phyloP scores from a whole-genome alignment of 1,140 invertebrate species.

The Rhopalosiphum maidis region DNA sequence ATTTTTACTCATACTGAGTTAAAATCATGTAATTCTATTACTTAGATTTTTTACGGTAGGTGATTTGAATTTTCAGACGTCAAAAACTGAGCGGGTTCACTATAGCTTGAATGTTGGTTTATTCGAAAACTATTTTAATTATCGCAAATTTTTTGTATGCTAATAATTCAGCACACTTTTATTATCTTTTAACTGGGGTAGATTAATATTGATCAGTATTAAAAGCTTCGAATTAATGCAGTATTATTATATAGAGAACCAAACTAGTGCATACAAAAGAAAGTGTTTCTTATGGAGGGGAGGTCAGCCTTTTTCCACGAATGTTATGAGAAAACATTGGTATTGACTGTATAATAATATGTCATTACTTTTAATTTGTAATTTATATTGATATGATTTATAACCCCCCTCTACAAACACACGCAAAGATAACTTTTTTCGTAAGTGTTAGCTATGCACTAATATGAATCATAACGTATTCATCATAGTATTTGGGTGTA shows the following conservation, averaged over 20 bases:
- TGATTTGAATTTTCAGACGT: neutral
- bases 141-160: neutral
- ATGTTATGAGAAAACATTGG: neutral
- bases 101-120: neutral
- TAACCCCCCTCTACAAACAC: neutral
- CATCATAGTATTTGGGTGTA: too few relatives aligned
- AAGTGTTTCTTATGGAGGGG: too few relatives aligned
- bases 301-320: neutral
- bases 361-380: neutral
- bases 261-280: too few relatives aligned
- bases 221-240: neutral
- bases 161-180: neutral
- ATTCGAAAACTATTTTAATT: neutral
- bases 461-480: neutral
- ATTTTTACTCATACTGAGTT: neutral
- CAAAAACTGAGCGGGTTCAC: neutral
- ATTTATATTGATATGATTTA: neutral
- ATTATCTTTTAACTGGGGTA: neutral
- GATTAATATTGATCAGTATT: neutral
- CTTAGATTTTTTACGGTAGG: neutral
- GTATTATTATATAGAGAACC: too few relatives aligned
- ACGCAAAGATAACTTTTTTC: neutral
- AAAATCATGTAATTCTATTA: neutral
- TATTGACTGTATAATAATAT: too few relatives aligned
- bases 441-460: too few relatives aligned